A percentile compares a stretch with the other conserved stretches of the same genome.
These are phyloP conservation scores for Perithous albicinctus DNA, from an alignment of 2,888 invertebrate species.

Conservation along the genomic window DNA sequence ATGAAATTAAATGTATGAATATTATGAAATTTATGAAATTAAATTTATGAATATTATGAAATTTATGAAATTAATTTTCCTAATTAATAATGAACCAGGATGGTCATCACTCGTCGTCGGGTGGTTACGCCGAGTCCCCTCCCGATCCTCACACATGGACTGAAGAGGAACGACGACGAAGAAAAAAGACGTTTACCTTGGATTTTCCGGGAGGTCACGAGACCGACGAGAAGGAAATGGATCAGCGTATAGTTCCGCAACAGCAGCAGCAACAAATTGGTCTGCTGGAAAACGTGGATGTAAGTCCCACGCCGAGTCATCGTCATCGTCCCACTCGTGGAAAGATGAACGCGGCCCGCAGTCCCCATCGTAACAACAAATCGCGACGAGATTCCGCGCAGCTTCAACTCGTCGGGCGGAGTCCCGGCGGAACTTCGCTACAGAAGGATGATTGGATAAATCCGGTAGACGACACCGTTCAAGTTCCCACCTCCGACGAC, in stretches of 20 bases:
- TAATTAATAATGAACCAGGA: slow-evolving; percentile 67
- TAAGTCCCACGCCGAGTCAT: slow-evolving; percentile 79
- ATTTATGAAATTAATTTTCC: not conserved
- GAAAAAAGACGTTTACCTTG: slow-evolving; percentile 91
- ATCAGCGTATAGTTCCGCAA: slow-evolving; percentile 66
- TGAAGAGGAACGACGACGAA: slow-evolving; percentile 90
- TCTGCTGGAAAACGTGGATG: slow-evolving; percentile 64
- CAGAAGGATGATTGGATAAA: slow-evolving; percentile 85
- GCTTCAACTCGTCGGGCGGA: slow-evolving; percentile 68
- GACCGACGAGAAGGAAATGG: slow-evolving; percentile 81
- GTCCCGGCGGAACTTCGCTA: slow-evolving; percentile 68
- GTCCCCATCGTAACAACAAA: slow-evolving; percentile 77
- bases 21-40: not conserved
- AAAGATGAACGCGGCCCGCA: slow-evolving; percentile 72
- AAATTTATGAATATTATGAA: not conserved
- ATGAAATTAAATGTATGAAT: not conserved
- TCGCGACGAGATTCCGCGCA: slow-evolving; percentile 73
- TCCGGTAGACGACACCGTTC: slow-evolving; percentile 86
- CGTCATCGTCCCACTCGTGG: slow-evolving; percentile 72
- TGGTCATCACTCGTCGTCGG: slow-evolving; percentile 81
- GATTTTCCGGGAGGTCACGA: slow-evolving; percentile 89
- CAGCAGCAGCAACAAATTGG: slow-evolving; percentile 54
- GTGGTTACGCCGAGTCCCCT: slow-evolving; percentile 82
- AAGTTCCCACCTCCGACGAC: slow-evolving; percentile 88
- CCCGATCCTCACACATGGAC: slow-evolving; percentile 85